These are phyloP conservation scores for Leptinotarsa tumamoca DNA, from an alignment of 2,888 invertebrate genomes.

Conservation along the genomic window DNA sequence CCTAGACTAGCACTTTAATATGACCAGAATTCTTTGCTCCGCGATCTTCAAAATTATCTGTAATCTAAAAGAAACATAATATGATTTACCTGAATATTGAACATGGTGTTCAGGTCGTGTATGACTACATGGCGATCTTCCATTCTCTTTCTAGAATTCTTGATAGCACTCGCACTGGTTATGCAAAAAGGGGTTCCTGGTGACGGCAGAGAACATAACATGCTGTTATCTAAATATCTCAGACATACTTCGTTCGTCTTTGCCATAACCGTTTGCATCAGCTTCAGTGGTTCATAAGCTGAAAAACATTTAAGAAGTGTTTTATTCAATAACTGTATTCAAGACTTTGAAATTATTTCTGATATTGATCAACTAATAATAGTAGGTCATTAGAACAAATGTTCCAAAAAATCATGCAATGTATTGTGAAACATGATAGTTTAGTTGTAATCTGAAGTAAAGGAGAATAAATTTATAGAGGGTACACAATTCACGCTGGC, in stretches of 20 bases:
- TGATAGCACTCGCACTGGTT: conserved; percentile 78
- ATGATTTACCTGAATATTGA: conserved; percentile 75
- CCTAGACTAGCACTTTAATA: too few relatives aligned
- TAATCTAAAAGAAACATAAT: background rate
- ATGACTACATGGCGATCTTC: conserved; percentile 91
- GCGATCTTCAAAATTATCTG: too few relatives aligned
- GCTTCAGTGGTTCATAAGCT: conserved; percentile 79
- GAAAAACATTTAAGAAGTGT: conserved; percentile 44
- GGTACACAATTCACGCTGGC: too few relatives aligned
- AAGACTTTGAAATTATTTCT: background rate
- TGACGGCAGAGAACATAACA: conserved; percentile 74
- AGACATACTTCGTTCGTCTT: conserved; percentile 80
- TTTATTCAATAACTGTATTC: background rate
- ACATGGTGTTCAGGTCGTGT: conserved; percentile 84
- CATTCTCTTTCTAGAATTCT: conserved; percentile 89
- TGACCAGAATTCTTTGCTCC: too few relatives aligned
- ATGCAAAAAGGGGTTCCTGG: conserved; percentile 68
- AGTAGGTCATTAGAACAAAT: background rate
- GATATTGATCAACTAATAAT: too few relatives aligned
- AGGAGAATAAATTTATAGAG: too few relatives aligned
- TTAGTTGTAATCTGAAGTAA: too few relatives aligned
- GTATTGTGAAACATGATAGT: too few relatives aligned
- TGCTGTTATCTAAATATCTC: conserved; percentile 77
- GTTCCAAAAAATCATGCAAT: too few relatives aligned
- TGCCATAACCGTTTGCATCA: conserved; percentile 81